phyloP scores from a whole-genome alignment of 2,113 vertebrate species.

The Hepsetus odoe region DNA sequence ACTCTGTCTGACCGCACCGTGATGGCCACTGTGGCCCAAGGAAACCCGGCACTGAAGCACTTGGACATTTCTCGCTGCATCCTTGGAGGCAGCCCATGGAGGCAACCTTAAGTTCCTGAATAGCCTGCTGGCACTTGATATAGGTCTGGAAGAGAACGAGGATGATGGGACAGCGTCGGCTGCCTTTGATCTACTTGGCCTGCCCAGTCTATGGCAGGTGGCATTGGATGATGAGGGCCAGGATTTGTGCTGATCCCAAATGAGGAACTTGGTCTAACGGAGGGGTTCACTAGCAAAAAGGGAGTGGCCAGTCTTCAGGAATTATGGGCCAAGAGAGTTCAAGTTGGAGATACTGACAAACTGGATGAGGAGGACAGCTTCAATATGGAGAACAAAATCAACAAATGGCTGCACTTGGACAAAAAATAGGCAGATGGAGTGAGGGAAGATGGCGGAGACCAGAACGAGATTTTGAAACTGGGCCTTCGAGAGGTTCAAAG shows the following conservation, averaged over 20 bases:
- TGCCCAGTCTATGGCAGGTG: constrained; percentile 66
- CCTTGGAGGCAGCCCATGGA: constrained; percentile 1
- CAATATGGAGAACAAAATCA: constrained; percentile 24
- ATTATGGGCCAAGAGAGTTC: constrained; percentile 54
- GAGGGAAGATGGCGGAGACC: constrained; percentile 30
- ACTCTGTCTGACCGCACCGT: constrained; percentile 66
- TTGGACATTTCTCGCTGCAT: constrained; percentile 72
- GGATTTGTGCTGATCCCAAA: constrained; percentile 64
- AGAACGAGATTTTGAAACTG: constrained; percentile 51
- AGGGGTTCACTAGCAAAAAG: constrained; percentile 59
- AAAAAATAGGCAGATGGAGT: constrained; percentile 35
- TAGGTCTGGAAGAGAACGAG: constrained; percentile 68
- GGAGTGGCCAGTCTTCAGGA: constrained; percentile 60
- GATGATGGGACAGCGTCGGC: constrained; percentile 57
- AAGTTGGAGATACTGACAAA: not conserved
- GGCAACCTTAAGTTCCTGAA: constrained; percentile 51
- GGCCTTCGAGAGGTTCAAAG: constrained; percentile 62
- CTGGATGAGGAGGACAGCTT: constrained; percentile 22
- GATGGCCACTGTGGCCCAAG: constrained; percentile 49
- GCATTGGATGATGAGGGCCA: constrained; percentile 67
- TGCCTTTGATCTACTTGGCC: constrained; percentile 69
- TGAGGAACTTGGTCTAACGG: constrained; percentile 52
- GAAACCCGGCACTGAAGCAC: constrained; percentile 64
- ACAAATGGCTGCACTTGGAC: constrained; percentile 27
- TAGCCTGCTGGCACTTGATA: constrained; percentile 72